These are phyloP conservation scores for Zonotrichia albicollis DNA, from an alignment of 2,797 vertebrate species.

Conservation along the genomic window DNA sequence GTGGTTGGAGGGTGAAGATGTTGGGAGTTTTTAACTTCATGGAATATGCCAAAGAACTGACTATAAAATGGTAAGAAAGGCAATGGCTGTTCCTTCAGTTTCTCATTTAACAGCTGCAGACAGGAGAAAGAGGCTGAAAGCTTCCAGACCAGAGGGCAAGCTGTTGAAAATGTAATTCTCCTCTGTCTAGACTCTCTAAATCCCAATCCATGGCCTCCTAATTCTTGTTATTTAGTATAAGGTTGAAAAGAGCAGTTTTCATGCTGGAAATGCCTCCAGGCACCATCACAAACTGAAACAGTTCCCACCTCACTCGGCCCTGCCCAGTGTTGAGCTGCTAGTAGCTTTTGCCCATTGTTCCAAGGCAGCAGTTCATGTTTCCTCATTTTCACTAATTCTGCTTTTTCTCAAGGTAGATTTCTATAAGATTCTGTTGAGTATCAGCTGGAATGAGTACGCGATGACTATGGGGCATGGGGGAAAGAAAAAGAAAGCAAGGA, in stretches of 20 bases:
- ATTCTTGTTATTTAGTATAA: neutral
- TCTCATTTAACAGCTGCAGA: neutral
- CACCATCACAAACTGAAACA: fast-evolving
- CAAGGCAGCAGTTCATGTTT: neutral
- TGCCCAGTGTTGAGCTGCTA: neutral
- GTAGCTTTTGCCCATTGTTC: neutral
- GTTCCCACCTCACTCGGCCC: neutral
- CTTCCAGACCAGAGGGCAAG: neutral
- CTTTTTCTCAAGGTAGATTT: neutral
- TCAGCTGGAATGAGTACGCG: neutral
- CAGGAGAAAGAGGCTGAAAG: neutral
- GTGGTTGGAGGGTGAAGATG: neutral
- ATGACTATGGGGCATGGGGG: fast-evolving
- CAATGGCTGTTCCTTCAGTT: neutral
- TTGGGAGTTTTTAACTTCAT: neutral
- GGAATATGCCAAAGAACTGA: neutral
- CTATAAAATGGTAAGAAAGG: neutral
- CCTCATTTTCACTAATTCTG: neutral
- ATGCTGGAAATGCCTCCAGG: neutral
- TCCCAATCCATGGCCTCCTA: neutral
- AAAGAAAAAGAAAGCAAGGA: neutral
- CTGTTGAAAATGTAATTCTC: neutral
- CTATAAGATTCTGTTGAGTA: neutral
- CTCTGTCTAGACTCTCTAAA: neutral
- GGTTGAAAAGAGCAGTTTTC: neutral